phyloP scores from a whole-genome alignment of 1,140 invertebrate genomes.

The Vanessa tameamea region DNA sequence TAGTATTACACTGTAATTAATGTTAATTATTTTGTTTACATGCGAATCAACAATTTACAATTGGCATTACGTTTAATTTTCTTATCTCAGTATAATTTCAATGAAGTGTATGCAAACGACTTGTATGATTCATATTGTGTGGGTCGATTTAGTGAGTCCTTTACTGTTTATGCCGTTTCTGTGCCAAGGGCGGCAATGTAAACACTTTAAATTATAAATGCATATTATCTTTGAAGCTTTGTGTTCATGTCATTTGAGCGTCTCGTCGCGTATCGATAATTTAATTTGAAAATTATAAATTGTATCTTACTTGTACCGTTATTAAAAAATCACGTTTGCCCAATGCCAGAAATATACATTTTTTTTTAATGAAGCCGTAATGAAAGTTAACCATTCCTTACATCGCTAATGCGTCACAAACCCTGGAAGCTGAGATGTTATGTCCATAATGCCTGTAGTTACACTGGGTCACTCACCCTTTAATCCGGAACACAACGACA shows the following conservation, averaged over 20 bases:
- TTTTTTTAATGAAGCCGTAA: too few species aligned
- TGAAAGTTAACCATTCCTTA: too few species aligned
- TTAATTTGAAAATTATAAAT: too few species aligned
- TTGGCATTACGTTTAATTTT: conserved; percentile 1
- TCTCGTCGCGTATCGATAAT: too few species aligned
- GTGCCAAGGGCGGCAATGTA: conserved; percentile 21
- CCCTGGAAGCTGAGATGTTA: too few species aligned
- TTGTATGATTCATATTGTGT: conserved; percentile 23
- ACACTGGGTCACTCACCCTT: too few species aligned
- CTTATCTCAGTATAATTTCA: conserved; percentile 5
- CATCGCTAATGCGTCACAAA: too few species aligned
- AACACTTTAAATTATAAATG: conserved; percentile 17
- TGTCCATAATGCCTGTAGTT: too few species aligned
- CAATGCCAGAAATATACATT: too few species aligned
- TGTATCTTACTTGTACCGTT: too few species aligned
- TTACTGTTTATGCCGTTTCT: conserved; percentile 10
- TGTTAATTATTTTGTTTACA: background rate
- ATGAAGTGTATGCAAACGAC: background rate
- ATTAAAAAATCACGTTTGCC: too few species aligned
- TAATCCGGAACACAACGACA: too few species aligned
- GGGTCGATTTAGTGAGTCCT: conserved; percentile 24
- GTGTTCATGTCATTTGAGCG: background rate
- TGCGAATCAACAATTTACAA: background rate
- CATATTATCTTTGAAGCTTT: conserved; percentile 11
- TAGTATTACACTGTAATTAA: background rate